phyloP scores from a whole-genome alignment of 2,797 vertebrate species.

The Buphagus erythrorhynchus region DNA sequence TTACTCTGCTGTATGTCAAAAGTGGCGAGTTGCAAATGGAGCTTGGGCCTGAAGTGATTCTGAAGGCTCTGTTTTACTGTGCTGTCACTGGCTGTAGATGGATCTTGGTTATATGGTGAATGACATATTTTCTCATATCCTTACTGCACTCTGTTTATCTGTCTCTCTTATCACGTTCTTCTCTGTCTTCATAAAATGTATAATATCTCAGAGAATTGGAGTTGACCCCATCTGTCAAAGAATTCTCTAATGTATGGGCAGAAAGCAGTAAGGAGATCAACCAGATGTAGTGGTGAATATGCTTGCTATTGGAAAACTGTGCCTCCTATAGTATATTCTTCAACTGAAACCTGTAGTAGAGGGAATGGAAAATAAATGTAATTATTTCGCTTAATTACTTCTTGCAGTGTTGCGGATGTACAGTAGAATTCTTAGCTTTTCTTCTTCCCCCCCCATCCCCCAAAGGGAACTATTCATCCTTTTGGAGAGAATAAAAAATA shows the following conservation, averaged over 20 bases:
- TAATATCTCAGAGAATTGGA: not conserved
- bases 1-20: not conserved
- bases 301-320: not conserved
- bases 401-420: not conserved
- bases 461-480: not conserved
- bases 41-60: not conserved
- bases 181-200: not conserved
- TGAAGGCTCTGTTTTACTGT: not conserved
- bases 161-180: not conserved
- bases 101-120: not conserved
- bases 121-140: not conserved
- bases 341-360: not conserved
- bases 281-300: not conserved
- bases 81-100: not conserved
- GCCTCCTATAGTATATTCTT: not conserved
- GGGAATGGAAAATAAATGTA: not conserved
- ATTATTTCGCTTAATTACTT: not conserved
- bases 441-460: fast-evolving
- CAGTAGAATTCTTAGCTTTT: not conserved
- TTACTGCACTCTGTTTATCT: not conserved
- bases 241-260: not conserved
- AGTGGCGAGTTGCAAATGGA: not conserved
- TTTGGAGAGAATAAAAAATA: not conserved
- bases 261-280: not conserved
- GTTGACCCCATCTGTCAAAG: not conserved